A percentile compares a stretch with the other conserved stretches of the same genome.
These are phyloP conservation scores for Climacteris rufus DNA, from an alignment of 2,113 vertebrate genomes.

Conservation along the genomic window DNA sequence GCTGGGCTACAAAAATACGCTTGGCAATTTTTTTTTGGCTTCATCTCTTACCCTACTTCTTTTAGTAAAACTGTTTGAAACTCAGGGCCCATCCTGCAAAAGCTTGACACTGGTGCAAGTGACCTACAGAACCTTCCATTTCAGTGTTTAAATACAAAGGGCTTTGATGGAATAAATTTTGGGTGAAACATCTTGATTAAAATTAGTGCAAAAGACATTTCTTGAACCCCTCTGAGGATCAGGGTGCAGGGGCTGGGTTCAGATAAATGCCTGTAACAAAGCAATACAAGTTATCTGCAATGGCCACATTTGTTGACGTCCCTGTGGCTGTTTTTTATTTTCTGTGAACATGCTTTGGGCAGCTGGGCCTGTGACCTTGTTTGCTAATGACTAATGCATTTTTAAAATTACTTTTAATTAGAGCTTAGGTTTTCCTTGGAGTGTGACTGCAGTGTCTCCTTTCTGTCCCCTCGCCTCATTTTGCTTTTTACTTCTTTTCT, in stretches of 20 bases:
- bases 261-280: not conserved
- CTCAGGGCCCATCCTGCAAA: not conserved
- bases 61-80: not conserved
- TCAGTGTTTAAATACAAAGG: not conserved
- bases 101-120: not conserved
- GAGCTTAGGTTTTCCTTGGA: not conserved
- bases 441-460: not conserved
- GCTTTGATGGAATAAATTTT: not conserved
- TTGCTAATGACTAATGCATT: slow-evolving; percentile 15
- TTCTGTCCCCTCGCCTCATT: slow-evolving; percentile 11
- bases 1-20: not conserved
- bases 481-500: not conserved
- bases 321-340: not conserved
- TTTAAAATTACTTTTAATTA: slow-evolving; percentile 57
- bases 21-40: not conserved
- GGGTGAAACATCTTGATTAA: not conserved
- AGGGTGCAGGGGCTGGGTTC: not conserved
- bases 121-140: not conserved
- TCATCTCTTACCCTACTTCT: not conserved
- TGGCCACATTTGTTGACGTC: not conserved
- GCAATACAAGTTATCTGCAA: not conserved
- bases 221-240: not conserved
- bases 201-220: not conserved
- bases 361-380: not conserved
- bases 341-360: not conserved